These are phyloP conservation scores for Notechis scutatus DNA, from an alignment of 2,113 vertebrate genomes.

Conservation along the genomic window DNA sequence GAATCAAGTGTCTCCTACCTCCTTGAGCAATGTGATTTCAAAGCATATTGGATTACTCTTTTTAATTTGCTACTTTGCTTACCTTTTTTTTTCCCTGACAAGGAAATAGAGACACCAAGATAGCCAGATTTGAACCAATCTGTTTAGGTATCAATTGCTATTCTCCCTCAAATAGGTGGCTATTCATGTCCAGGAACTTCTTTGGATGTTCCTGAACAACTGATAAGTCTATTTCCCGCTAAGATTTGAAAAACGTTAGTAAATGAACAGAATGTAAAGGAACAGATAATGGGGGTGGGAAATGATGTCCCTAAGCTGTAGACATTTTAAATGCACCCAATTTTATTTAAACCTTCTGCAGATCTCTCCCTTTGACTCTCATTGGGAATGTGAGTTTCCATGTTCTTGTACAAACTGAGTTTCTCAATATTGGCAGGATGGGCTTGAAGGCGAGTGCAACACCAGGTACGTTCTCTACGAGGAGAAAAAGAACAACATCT, in stretches of 20 bases:
- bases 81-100: not conserved
- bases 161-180: not conserved
- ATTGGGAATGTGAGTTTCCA: not conserved
- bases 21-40: not conserved
- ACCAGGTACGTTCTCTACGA: conserved; percentile 77
- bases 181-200: not conserved
- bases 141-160: not conserved
- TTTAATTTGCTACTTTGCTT: not conserved
- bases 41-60: not conserved
- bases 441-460: conserved; percentile 81
- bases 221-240: not conserved
- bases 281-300: not conserved
- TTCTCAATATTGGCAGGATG: conserved; percentile 61
- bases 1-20: too few relatives aligned
- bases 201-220: not conserved
- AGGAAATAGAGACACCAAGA: not conserved
- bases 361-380: not conserved
- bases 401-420: not conserved
- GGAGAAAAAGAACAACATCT: conserved; percentile 61
- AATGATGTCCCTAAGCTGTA: not conserved
- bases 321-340: not conserved
- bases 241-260: not conserved
- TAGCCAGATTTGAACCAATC: not conserved
- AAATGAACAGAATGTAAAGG: not conserved
- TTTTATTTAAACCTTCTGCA: not conserved